phyloP scores from a whole-genome alignment of 2,888 invertebrate genomes.

The Synanthedon myopaeformis region DNA sequence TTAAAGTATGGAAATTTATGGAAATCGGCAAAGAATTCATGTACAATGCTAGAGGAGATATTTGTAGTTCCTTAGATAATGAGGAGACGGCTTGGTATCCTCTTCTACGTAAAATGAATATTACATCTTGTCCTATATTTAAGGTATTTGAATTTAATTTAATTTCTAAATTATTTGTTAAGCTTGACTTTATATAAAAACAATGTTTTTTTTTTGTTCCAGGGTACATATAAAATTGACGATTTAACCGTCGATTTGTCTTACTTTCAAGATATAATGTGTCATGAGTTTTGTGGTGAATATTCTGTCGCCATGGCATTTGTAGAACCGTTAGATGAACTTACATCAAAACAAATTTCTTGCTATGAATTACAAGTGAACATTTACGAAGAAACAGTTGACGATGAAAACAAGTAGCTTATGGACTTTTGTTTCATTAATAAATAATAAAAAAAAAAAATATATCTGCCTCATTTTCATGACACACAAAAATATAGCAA shows the following conservation, averaged over 20 bases:
- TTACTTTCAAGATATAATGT: slow-evolving; percentile 21
- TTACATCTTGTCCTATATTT: slow-evolving; percentile 33
- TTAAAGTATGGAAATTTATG: slow-evolving; percentile 31
- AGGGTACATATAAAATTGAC: slow-evolving; percentile 23
- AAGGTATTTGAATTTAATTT: slow-evolving; percentile 17
- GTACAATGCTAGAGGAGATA: slow-evolving; percentile 19
- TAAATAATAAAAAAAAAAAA: no score
- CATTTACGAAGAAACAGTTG: slow-evolving; percentile 6
- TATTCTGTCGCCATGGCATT: slow-evolving; percentile 15
- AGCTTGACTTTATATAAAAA: no score
- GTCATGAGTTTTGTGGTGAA: slow-evolving; percentile 30
- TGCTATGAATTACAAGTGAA: slow-evolving; percentile 21
- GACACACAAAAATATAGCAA: no score
- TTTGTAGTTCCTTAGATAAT: slow-evolving; percentile 32
- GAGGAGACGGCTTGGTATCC: slow-evolving; percentile 36
- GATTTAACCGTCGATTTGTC: slow-evolving; percentile 23
- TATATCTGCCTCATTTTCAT: no score
- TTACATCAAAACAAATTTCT: slow-evolving; percentile 10
- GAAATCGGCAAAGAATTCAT: slow-evolving; percentile 30
- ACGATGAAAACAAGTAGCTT: slow-evolving; percentile 7
- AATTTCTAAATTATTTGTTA: no score
- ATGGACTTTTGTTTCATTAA: neutral
- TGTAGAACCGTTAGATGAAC: slow-evolving; percentile 1
- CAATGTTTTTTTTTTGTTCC: slow-evolving; percentile 10
- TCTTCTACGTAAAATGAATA: slow-evolving; percentile 25